Evolutionary conservation across 2,888 invertebrate genomes (phyloP).

Genomic region (Agelastica alni): DNA sequence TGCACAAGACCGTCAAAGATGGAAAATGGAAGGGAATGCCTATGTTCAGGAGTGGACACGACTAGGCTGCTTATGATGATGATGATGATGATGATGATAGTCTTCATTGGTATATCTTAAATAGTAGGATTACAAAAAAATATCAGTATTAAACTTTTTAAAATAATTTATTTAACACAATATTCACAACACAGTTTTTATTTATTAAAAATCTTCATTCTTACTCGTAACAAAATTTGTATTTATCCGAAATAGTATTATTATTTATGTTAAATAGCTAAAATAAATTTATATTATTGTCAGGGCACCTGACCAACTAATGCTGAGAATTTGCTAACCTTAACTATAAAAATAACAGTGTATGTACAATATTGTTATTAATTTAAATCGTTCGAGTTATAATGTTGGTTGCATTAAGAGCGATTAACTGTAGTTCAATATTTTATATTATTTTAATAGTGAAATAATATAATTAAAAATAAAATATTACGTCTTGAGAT

Average conservation of each 20-base stretch:
- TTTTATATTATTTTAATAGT: too few relatives aligned
- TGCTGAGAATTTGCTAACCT: constrained; percentile 24
- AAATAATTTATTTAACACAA: constrained; percentile 52
- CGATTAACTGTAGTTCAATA: too few relatives aligned
- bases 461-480: too few relatives aligned
- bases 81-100: too few relatives aligned
- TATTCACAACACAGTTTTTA: constrained; percentile 51
- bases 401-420: too few relatives aligned
- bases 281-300: constrained; percentile 46
- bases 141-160: constrained; percentile 46
- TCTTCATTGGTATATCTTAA: too few relatives aligned
- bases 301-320: constrained; percentile 44
- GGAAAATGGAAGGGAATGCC: too few relatives aligned
- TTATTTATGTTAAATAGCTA: constrained; percentile 27
- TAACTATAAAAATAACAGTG: constrained; percentile 31
- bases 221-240: constrained; percentile 42
- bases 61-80: too few relatives aligned
- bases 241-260: constrained; percentile 21
- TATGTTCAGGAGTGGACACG: too few relatives aligned
- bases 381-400: not conserved
- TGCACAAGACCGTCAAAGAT: too few relatives aligned
- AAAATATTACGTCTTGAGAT: too few relatives aligned
- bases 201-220: constrained; percentile 43
- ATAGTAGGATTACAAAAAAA: too few relatives aligned
- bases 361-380: constrained; percentile 22